Conservation (phyloP, 1,140 invertebrate species). For the Euschistus heros region DNA sequence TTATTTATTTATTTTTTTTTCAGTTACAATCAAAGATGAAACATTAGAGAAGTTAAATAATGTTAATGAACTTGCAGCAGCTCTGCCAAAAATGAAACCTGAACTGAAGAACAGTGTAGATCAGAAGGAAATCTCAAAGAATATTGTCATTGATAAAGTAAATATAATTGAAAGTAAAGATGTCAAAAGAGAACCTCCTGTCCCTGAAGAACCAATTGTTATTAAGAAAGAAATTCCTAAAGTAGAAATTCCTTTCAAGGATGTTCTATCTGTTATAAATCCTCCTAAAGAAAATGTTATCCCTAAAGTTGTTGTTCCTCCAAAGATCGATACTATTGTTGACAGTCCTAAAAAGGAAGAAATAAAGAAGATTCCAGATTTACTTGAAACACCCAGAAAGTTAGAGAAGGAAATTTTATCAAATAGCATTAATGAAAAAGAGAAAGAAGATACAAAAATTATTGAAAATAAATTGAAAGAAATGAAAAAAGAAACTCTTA, state of each 20-base stretch:
- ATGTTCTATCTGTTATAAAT: background rate
- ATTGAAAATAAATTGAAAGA: constrained; percentile 10
- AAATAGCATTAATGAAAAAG: background rate
- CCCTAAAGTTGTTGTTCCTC: background rate
- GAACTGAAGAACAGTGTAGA: background rate
- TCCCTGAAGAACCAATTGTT: constrained; percentile 38
- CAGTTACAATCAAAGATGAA: constrained; percentile 22
- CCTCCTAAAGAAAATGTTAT: constrained; percentile 15
- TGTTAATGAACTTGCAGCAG: constrained; percentile 18
- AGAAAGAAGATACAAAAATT: background rate
- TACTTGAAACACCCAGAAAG: background rate
- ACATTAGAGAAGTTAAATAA: constrained; percentile 22
- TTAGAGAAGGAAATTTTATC: background rate
- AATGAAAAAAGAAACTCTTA: constrained; percentile 13
- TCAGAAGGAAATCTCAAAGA: constrained; percentile 1
- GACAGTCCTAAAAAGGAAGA: background rate
- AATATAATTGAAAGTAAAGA: constrained; percentile 28
- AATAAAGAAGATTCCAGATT: background rate
- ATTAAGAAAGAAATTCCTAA: constrained; percentile 16
- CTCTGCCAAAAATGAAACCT: constrained; percentile 18
- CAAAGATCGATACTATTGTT: background rate
- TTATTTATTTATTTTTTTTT: constrained; percentile 2
- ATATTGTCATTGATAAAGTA: background rate
- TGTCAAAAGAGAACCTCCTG: constrained; percentile 41
- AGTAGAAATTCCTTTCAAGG: background rate